Base-by-base conservation (phyloP, 2,888 invertebrate species). In the Protodeltote pygarga region DNA sequence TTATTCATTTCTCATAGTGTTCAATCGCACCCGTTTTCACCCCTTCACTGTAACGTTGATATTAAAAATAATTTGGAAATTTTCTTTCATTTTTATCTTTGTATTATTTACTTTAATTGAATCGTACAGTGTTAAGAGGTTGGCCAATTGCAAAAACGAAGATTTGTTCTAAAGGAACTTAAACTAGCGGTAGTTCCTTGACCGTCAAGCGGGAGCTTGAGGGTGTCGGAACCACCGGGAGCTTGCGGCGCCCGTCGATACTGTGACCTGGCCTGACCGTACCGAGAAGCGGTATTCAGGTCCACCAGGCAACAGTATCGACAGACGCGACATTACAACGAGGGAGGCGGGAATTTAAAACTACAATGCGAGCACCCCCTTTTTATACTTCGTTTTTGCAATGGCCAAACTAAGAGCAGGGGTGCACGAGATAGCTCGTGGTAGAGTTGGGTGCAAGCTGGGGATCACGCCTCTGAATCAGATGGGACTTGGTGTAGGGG, bases 341-440 rank as follows among this genome's bases (percentile, higher is more conserved):
- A 83, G 88, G 88, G 90, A 89, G 89, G 91, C 89, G 90, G 88
- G 85, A 89, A 84, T 77, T 80, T 69, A 78, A 79, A 87, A 87
- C 86, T 89, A 90, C 79, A 93, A 93, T 94, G 94, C 94, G 94
- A 94, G 94, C 94, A 94, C 94, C 94, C 94, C 94, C 92, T 89
- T 89, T 85, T 85, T 73, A 87, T 85, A 92, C 94, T 94, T 94
- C 94, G 94, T 94, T 94, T 94, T 94, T 94, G 94, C 94, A 94
- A 94, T 94, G 94, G 92, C 92, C 92, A 93, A 87, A 95, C 95
- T 95, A 95, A 95, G 95, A 95, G 94, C 95, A 95, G 95, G 95
- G 95, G 95, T 95, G 95, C 93, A 95, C 95, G 94, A 95, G 95
- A 93, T 95, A 95, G 93, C 94, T 95, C 94, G 94, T 94, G 94